These are phyloP conservation scores for Aphodius granarius DNA, from an alignment of 2,888 invertebrate genomes.

Conservation along the genomic window DNA sequence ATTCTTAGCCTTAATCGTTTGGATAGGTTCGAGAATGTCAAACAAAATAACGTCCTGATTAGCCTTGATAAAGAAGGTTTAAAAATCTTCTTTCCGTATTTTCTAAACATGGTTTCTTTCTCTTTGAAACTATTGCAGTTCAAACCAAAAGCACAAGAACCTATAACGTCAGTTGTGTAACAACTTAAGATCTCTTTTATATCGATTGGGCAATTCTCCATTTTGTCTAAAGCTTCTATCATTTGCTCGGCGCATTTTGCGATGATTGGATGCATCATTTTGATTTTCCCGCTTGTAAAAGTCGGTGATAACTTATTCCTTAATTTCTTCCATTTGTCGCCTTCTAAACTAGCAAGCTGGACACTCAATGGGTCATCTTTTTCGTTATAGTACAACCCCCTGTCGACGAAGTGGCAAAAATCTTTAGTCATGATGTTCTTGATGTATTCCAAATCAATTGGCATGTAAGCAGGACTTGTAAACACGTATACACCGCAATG, in stretches of 20 bases:
- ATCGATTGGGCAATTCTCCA: conserved; percentile 20
- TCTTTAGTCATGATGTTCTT: conserved; percentile 58
- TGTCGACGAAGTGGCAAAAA: conserved; percentile 62
- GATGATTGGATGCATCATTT: conserved; percentile 30
- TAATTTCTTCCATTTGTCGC: conserved; percentile 60
- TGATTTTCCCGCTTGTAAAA: conserved; percentile 33
- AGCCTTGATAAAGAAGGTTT: conserved; percentile 18
- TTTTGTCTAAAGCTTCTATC: conserved; percentile 19
- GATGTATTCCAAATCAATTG: conserved; percentile 29
- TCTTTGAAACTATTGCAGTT: conserved; percentile 60
- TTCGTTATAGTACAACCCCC: conserved; percentile 49
- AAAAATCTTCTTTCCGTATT: conserved; percentile 32
- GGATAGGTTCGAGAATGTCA: conserved; percentile 33
- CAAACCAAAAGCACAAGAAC: conserved; percentile 62
- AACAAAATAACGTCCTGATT: conserved; percentile 20
- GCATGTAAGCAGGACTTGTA: conserved; percentile 38
- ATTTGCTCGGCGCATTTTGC: conserved; percentile 22
- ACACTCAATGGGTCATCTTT: conserved; percentile 58
- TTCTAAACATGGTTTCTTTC: conserved; percentile 56
- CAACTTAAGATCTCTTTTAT: conserved; percentile 55
- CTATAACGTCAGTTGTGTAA: conserved; percentile 62
- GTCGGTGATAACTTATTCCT: conserved; percentile 31
- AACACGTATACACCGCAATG: conserved; percentile 49
- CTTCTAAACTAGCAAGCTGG: conserved; percentile 59
- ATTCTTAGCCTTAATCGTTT: conserved; percentile 34